A percentile compares a stretch with the other conserved stretches of the same genome.
phyloP scores from a whole-genome alignment of 2,797 vertebrate species.

The Enteromius anoplus region DNA sequence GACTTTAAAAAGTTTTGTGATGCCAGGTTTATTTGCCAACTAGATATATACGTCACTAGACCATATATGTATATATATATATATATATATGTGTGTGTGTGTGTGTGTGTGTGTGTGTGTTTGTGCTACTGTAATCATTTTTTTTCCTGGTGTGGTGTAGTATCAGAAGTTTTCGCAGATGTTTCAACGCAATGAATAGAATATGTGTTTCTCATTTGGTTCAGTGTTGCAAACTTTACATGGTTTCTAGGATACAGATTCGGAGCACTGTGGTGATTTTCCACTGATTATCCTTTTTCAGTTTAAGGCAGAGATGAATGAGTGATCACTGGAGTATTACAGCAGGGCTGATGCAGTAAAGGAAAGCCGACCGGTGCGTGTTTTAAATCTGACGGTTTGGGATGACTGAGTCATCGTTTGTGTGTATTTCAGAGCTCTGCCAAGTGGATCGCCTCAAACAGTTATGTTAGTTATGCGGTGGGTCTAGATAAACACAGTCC shows the following conservation, averaged over 20 bases:
- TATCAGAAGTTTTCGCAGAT: neutral
- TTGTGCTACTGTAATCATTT: neutral
- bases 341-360: constrained; percentile 7
- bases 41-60: too few species aligned
- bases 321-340: constrained; percentile 4
- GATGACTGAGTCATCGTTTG: constrained; percentile 68
- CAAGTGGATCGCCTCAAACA: neutral
- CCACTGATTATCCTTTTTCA: neutral
- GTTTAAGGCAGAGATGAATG: constrained; percentile 7
- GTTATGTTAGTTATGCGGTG: constrained; percentile 16
- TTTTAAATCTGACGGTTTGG: constrained; percentile 61
- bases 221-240: neutral
- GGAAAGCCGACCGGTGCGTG: constrained; percentile 42
- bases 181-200: neutral
- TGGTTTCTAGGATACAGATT: constrained; percentile 25
- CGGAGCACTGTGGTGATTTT: neutral
- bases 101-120: too few species aligned
- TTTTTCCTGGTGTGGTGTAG: neutral
- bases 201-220: neutral
- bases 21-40: neutral
- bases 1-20: neutral
- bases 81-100: too few species aligned
- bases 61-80: too few species aligned
- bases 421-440: constrained; percentile 47
- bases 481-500: constrained; percentile 6